Conservation (phyloP, 2,113 vertebrate genomes). For the Rafetus swinhoei region DNA sequence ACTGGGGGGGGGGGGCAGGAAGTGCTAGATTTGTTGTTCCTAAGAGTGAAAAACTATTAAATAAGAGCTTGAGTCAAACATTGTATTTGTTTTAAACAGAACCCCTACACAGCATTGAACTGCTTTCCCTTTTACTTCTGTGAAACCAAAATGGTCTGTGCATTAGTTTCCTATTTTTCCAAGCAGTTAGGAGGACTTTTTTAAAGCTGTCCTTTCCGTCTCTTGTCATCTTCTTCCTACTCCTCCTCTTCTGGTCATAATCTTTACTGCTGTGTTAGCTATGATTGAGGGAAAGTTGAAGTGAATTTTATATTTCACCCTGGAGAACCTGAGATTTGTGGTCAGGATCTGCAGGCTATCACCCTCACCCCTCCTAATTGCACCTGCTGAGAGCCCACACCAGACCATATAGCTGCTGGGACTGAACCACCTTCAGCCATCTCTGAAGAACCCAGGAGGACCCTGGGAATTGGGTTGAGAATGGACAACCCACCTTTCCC, state of each 20-base stretch:
- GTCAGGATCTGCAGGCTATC: not conserved
- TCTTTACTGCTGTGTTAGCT: not conserved
- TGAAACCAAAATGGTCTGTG: not conserved
- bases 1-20: not conserved
- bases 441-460: not conserved
- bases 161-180: not conserved
- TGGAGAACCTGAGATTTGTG: not conserved
- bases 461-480: not conserved
- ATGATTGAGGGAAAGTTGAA: not conserved
- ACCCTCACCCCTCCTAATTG: not conserved
- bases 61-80: not conserved
- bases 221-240: not conserved
- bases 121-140: not conserved
- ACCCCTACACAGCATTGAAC: not conserved
- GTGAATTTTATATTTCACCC: not conserved
- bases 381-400: not conserved
- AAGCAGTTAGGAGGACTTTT: not conserved
- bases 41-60: not conserved
- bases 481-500: not conserved
- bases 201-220: not conserved
- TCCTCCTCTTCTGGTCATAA: not conserved
- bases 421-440: not conserved
- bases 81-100: not conserved
- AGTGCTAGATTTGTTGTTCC: not conserved
- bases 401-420: not conserved